A percentile compares a stretch with the other conserved stretches of the same genome.
These are phyloP conservation scores for Eledona agricola DNA, from an alignment of 2,888 invertebrate species.

Conservation along the genomic window DNA sequence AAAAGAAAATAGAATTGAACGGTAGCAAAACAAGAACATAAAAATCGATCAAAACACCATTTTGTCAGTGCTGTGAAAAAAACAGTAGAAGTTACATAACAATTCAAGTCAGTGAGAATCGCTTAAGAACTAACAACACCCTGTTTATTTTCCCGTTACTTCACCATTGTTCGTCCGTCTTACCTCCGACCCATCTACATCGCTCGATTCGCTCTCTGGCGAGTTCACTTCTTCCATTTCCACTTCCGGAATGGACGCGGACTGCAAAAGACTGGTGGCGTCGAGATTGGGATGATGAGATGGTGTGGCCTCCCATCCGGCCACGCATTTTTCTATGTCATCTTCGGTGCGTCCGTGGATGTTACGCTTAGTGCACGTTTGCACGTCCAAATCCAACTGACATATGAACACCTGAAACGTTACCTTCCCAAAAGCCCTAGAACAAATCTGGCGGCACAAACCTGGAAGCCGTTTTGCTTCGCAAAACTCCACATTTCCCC, in stretches of 20 bases:
- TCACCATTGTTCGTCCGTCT: constrained; percentile 43
- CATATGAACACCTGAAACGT: constrained; percentile 83
- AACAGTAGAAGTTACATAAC: constrained; percentile 34
- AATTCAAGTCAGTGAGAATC: constrained; percentile 7
- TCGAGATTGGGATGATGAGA: constrained; percentile 83
- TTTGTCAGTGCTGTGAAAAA: constrained; percentile 47
- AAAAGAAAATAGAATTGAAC: constrained; percentile 34
- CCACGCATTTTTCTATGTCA: constrained; percentile 78
- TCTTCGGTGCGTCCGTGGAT: constrained; percentile 80
- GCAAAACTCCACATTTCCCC: constrained; percentile 90
- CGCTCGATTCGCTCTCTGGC: constrained; percentile 45
- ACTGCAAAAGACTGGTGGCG: constrained; percentile 83
- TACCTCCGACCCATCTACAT: constrained; percentile 63
- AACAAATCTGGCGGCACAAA: constrained; percentile 52
- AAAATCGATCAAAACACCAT: constrained; percentile 31
- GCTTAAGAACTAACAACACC: constrained; percentile 16
- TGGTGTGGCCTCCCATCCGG: constrained; percentile 82
- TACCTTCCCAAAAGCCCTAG: constrained; percentile 1
- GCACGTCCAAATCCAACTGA: constrained; percentile 84
- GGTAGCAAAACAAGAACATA: constrained; percentile 25
- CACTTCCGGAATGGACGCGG: constrained; percentile 82
- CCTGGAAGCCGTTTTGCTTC: constrained; percentile 86
- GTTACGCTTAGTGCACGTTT: constrained; percentile 83
- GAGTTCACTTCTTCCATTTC: constrained; percentile 75
- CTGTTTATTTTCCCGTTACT: constrained; percentile 5